Conservation (phyloP, 2,888 invertebrate genomes). For the Microctonus aethiopoides region DNA sequence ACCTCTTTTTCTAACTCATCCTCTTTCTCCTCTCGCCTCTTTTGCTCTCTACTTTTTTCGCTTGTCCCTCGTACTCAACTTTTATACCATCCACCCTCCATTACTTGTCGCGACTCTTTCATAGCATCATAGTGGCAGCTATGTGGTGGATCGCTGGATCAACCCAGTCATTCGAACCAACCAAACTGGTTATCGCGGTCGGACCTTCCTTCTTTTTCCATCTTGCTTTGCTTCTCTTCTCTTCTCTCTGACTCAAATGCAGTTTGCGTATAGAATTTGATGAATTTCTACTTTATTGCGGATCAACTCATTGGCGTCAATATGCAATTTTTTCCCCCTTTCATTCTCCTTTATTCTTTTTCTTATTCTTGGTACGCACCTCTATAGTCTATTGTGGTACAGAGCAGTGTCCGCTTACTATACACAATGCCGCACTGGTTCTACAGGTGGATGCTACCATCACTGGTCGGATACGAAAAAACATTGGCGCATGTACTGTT, state of each 20-base stretch:
- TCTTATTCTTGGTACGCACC: constrained; percentile 5
- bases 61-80: constrained; percentile 6
- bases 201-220: not conserved
- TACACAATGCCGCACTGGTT: constrained; percentile 31
- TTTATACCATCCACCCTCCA: constrained; percentile 25
- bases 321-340: constrained; percentile 1
- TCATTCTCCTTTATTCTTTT: not conserved
- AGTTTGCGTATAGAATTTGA: constrained; percentile 59
- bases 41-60: constrained; percentile 5
- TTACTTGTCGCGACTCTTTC: constrained; percentile 4
- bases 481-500: constrained; percentile 36
- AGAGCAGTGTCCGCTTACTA: constrained; percentile 9
- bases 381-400: not conserved
- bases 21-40: constrained; percentile 21
- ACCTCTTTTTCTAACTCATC: not conserved
- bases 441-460: constrained; percentile 37
- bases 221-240: not conserved
- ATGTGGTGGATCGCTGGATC: constrained; percentile 39
- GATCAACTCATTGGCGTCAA: constrained; percentile 45
- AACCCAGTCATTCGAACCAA: constrained; percentile 62
- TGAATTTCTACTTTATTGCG: constrained; percentile 60
- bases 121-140: constrained; percentile 29
- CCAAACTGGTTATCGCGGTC: constrained; percentile 65
- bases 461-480: constrained; percentile 37
- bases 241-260: constrained; percentile 54